Conservation (phyloP, 2,888 invertebrate genomes). For the Athetis lepigone region DNA sequence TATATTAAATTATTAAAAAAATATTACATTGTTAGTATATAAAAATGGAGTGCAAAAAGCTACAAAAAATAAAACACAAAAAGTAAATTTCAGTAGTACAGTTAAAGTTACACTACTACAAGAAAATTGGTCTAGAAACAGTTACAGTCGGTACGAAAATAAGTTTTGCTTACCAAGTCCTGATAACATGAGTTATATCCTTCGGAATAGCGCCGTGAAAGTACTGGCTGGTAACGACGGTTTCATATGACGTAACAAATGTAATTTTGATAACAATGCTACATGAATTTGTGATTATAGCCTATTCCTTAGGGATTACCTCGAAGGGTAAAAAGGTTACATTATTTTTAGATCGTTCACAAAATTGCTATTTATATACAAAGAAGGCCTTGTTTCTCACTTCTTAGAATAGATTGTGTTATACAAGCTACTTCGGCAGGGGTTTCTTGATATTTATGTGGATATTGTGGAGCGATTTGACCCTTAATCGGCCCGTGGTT, state of each 20-base stretch:
- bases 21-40: too few relatives aligned
- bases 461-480: too few relatives aligned
- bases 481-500: too few relatives aligned
- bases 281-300: constrained; percentile 44
- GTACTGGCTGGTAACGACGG: constrained; percentile 44
- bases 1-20: too few relatives aligned
- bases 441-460: background rate
- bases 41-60: too few relatives aligned
- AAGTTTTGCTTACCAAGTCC: constrained; percentile 9
- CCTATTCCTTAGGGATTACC: constrained; percentile 29
- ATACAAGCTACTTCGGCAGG: background rate
- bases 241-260: constrained; percentile 46
- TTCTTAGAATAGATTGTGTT: constrained; percentile 7
- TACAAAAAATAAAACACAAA: too few relatives aligned
- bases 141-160: background rate
- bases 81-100: too few relatives aligned
- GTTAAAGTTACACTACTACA: too few relatives aligned
- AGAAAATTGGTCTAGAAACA: background rate
- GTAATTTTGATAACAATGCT: constrained; percentile 54
- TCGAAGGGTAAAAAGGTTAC: constrained; percentile 8
- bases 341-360: constrained; percentile 41
- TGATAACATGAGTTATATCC: constrained; percentile 27
- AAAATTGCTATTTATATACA: constrained; percentile 28
- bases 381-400: constrained; percentile 4
- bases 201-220: constrained; percentile 22